Evolutionary conservation across 2,888 invertebrate species (phyloP), one percentile per base, ranked within the genome.

Genomic region (Leptarthrus brevirostris): DNA sequence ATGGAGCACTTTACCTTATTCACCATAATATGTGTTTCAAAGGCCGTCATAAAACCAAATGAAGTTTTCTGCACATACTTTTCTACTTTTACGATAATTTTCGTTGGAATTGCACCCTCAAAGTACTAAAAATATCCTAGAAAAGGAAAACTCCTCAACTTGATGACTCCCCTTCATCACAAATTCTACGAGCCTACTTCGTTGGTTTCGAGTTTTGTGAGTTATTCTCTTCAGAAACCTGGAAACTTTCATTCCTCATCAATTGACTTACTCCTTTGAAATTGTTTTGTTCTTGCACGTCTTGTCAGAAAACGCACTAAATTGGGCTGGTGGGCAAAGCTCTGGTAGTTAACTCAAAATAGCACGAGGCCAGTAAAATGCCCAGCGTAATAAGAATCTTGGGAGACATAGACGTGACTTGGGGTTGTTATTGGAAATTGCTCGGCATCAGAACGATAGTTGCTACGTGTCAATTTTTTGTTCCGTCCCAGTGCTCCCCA

Each of bases 381-480:
- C 26, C 47, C 47, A n/a, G n/a, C n/a, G n/a, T n/a, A n/a, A n/a
- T n/a, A n/a, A n/a, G 47, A 66, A 49, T 66, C 47, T 26, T 24
- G 44, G 66, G 66, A 40, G 47, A 22, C 18, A 47, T 1, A 8
- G 66, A 66, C 66, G 66, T 66, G 66, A 66, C 66, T 66, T 66
- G 66, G 66, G 47, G 66, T 26, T 30, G 47, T 66, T 66, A 66
- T 66, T 66, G 66, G 47, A 66, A 66, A 66, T 66, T 66, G 66
- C 24, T 66, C 47, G 24, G 66, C 66, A 66, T 26, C 66, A 66
- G 47, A 66, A 44, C 66, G 66, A 66, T 66, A 66, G 66, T 66
- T 66, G 66, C 47, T 66, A 66, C 66, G 66, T 66, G 66, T 66
- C 47, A 66, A 66, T 66, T 66, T 66, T 47, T 66, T n/a, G 10